These are phyloP conservation scores for Dermochelys coriacea DNA, from an alignment of 2,797 vertebrate genomes.

Conservation along the genomic window DNA sequence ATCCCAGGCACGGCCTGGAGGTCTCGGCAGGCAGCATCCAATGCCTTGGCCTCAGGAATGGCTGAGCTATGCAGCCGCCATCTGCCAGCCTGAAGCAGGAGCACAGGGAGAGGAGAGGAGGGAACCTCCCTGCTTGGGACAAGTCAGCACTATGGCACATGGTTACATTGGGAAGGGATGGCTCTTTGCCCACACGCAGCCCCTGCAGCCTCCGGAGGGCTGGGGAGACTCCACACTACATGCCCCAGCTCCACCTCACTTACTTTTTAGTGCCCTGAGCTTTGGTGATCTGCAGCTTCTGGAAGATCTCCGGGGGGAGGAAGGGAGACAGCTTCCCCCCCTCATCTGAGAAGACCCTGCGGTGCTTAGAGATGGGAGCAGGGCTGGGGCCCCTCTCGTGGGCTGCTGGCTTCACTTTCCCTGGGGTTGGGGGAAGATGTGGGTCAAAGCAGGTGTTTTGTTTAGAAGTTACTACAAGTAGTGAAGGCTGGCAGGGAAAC, in stretches of 20 bases:
- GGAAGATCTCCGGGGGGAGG: conserved; percentile 92
- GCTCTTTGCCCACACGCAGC: background rate
- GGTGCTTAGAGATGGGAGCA: conserved; percentile 75
- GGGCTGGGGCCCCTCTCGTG: background rate
- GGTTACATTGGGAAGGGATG: background rate
- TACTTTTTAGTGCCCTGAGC: conserved; percentile 84
- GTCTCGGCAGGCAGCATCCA: background rate
- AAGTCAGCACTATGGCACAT: background rate
- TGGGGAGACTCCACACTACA: background rate
- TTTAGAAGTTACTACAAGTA: background rate
- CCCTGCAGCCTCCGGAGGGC: background rate
- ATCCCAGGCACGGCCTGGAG: too few species aligned
- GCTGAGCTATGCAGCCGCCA: too few species aligned
- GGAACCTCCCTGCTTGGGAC: background rate
- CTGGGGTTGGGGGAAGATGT: conserved; percentile 26
- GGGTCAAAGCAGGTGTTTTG: too few species aligned
- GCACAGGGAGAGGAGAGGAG: background rate
- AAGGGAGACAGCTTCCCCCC: conserved; percentile 84
- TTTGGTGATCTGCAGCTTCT: conserved; percentile 87
- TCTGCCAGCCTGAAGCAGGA: background rate
- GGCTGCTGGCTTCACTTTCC: conserved; percentile 53
- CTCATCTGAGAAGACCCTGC: conserved; percentile 85
- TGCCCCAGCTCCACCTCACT: conserved; percentile 50
- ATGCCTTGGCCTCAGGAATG: background rate
- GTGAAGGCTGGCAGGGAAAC: background rate